Base-by-base conservation (phyloP, 2,888 invertebrate species). In the Tenthredo notha region DNA sequence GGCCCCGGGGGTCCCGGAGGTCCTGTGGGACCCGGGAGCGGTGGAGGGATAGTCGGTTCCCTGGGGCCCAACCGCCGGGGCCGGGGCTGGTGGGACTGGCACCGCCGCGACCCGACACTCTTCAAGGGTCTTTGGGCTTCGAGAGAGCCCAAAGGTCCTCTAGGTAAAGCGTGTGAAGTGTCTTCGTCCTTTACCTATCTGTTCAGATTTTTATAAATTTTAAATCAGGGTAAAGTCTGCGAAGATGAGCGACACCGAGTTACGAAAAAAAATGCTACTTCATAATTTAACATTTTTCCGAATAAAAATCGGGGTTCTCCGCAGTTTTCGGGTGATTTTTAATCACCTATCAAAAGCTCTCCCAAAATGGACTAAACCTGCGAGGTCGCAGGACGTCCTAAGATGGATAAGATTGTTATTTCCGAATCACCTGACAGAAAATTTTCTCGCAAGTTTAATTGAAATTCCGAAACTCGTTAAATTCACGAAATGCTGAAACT, bases 81-180 rank as follows among this genome's bases (percentile, higher is more conserved):
- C 90, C 94, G 95, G 89, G 96, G 96, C 74, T 96, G 96, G 94
- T 95, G 96, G 90, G 96, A 96, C 93, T 96, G 96, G 96, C 94
- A 96, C 88, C 94, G 96, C 86, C 96, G 96, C 82, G 96, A 96
- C 93, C 96, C 96, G 86, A 96, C 96, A 86, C 95, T 96, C 87
- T 96, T 96, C 94, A 96, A 96, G 94, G 96, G 96, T 88, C 94
- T 96, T 89, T 96, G 96, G 96, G 95, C 96, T 92, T 96, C 96
- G 93, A 96, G 96, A 92, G 95, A 96, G 92, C 96, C 96, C 93
- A 96, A 96, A 92, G 96, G 96, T 94, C 96, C 96, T 70, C 95
- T 96, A 90, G 96, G 96, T 91, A 96, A 96, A 90, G 94, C 95
- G 88, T 95, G n/a, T n/a, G 15, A 37, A 37, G 33, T 37, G 25